Conservation (phyloP, 2,888 invertebrate species). For the Noctua fimbriata region DNA sequence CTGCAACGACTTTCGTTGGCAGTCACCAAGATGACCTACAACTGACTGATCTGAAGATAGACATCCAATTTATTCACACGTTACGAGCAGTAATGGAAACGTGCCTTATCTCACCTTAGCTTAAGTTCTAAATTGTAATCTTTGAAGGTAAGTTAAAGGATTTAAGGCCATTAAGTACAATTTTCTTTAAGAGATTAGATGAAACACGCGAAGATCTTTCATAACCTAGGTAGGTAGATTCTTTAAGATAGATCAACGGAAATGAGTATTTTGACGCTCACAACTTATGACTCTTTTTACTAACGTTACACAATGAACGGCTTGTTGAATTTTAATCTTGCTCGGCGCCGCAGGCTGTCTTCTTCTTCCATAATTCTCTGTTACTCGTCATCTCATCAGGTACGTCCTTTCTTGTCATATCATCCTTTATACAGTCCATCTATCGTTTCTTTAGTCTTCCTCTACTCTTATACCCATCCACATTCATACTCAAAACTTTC, state of each 20-base stretch:
- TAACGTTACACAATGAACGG: neutral
- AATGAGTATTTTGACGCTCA: neutral
- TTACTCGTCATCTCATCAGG: no score
- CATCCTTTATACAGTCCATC: no score
- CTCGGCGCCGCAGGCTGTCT: no score
- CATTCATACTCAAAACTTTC: no score
- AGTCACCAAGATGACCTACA: neutral
- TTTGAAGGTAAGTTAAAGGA: conserved; percentile 16
- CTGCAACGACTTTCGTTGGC: neutral
- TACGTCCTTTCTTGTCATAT: no score
- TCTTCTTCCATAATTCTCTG: no score
- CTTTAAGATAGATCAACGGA: neutral
- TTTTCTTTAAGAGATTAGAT: conserved; percentile 8
- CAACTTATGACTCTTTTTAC: neutral
- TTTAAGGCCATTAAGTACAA: neutral
- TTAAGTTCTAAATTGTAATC: conserved; percentile 27
- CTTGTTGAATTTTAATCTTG: neutral
- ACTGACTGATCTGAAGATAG: conserved; percentile 21
- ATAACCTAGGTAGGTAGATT: neutral
- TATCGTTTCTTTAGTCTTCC: no score
- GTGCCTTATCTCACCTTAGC: conserved; percentile 31
- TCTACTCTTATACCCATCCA: no score
- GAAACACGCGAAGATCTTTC: neutral
- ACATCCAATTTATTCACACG: conserved; percentile 31
- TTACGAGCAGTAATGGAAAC: conserved; percentile 33